A percentile compares a stretch with the other conserved stretches of the same genome.
Evolutionary conservation across 2,888 invertebrate genomes (phyloP).

Genomic region (Margaritifera margaritifera): DNA sequence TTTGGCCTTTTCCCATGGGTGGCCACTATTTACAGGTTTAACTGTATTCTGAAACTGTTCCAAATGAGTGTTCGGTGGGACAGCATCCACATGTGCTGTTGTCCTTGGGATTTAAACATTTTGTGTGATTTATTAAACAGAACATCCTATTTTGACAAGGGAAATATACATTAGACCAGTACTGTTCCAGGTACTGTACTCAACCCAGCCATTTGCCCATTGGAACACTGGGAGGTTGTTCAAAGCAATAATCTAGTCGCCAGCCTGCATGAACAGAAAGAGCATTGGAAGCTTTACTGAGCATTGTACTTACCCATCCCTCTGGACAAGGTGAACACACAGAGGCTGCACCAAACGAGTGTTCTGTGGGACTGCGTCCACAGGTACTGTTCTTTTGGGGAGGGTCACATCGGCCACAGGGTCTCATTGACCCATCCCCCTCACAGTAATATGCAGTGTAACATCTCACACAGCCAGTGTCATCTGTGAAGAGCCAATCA

Average conservation of each 20-base stretch:
- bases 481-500: constrained; percentile 36
- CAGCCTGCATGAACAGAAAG: too few species aligned
- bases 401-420: constrained; percentile 60
- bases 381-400: constrained; percentile 40
- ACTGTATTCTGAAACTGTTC: constrained; percentile 43
- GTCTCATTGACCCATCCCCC: constrained; percentile 50
- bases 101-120: constrained; percentile 43
- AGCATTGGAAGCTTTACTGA: too few species aligned
- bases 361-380: constrained; percentile 53
- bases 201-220: too few species aligned
- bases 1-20: too few species aligned
- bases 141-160: too few species aligned
- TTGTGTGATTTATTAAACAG: too few species aligned
- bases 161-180: too few species aligned
- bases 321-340: constrained; percentile 54
- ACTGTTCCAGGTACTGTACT: too few species aligned
- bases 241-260: too few species aligned
- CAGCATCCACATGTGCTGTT: constrained; percentile 49
- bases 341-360: constrained; percentile 54
- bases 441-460: constrained; percentile 57
- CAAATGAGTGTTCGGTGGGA: constrained; percentile 59
- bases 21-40: too few species aligned
- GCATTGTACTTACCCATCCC: constrained; percentile 53
- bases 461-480: constrained; percentile 60
- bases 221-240: too few species aligned